A percentile compares a stretch with the other conserved stretches of the same genome.
phyloP scores from a whole-genome alignment of 2,888 invertebrate species.

The Patella pellucida region DNA sequence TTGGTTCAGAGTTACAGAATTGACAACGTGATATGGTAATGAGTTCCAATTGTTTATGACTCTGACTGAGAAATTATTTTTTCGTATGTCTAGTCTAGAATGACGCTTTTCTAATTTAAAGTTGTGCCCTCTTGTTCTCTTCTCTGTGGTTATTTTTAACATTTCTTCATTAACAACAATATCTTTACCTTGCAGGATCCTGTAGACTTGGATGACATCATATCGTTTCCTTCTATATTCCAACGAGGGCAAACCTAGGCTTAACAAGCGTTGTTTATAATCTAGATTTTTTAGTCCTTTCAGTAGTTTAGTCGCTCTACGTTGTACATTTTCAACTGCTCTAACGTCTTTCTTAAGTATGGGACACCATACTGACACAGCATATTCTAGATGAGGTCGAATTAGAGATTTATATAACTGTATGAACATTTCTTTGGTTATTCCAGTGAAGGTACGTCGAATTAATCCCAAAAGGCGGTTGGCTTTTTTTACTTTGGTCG shows the following conservation, averaged over 20 bases:
- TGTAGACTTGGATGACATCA: constrained; percentile 25
- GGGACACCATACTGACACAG: no score
- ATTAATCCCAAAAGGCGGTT: no score
- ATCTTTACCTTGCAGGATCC: no score
- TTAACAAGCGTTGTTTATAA: constrained; percentile 22
- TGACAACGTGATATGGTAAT: constrained; percentile 15
- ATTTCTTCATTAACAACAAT: constrained; percentile 4
- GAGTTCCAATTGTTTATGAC: neutral
- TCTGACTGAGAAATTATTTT: constrained; percentile 20
- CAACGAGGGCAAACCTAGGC: constrained; percentile 20
- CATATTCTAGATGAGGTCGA: no score
- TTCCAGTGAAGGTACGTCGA: no score
- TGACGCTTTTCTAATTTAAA: no score
- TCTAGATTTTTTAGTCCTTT: constrained; percentile 16
- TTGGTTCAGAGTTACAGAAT: constrained; percentile 12
- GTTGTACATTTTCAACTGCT: constrained; percentile 25
- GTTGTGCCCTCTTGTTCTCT: no score
- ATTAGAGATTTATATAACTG: no score
- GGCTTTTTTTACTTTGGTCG: no score
- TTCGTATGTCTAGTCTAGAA: constrained; percentile 11
- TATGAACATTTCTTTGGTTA: no score
- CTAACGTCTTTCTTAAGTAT: constrained; percentile 20
- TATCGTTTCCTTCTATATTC: constrained; percentile 17
- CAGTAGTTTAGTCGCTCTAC: no score
- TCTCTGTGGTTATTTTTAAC: constrained; percentile 10